phyloP scores from a whole-genome alignment of 2,888 invertebrate genomes.

The Sturmia bella region DNA sequence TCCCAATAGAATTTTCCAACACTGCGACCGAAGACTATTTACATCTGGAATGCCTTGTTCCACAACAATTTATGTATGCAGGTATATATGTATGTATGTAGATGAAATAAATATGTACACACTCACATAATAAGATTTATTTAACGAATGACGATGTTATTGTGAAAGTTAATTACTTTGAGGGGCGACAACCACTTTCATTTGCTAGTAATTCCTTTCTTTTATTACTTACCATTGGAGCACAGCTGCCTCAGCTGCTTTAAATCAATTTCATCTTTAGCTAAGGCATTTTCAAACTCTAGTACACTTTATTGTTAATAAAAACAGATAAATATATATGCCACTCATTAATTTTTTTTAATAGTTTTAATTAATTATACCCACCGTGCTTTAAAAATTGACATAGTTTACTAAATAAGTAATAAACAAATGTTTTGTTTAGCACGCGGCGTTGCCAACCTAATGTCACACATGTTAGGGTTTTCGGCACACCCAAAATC shows the following conservation, averaged over 20 bases:
- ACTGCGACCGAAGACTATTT: slow-evolving; percentile 89
- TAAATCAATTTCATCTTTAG: slow-evolving; percentile 87
- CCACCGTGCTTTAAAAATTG: slow-evolving; percentile 81
- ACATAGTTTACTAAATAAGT: slow-evolving; percentile 74
- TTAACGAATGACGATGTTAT: slow-evolving; percentile 20
- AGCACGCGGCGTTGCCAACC: slow-evolving; percentile 50
- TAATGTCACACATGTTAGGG: not conserved
- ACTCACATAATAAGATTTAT: slow-evolving; percentile 19
- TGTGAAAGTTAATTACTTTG: slow-evolving; percentile 49
- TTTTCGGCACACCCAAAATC: not conserved
- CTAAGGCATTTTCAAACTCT: slow-evolving; percentile 89
- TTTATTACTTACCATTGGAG: slow-evolving; percentile 87
- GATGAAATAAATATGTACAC: slow-evolving; percentile 20
- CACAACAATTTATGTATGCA: not conserved
- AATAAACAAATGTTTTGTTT: slow-evolving; percentile 64
- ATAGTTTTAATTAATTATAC: slow-evolving; percentile 48
- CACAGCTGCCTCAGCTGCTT: slow-evolving; percentile 86
- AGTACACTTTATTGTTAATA: slow-evolving; percentile 84
- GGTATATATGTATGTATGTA: not conserved
- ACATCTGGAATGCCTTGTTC: slow-evolving; percentile 92
- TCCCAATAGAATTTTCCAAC: slow-evolving; percentile 94
- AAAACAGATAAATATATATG: slow-evolving; percentile 22
- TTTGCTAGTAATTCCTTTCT: not conserved
- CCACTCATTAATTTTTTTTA: slow-evolving; percentile 12
- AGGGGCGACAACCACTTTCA: slow-evolving; percentile 37